These are phyloP conservation scores for Tortrix viridana DNA, from an alignment of 2,888 invertebrate genomes.

Conservation along the genomic window DNA sequence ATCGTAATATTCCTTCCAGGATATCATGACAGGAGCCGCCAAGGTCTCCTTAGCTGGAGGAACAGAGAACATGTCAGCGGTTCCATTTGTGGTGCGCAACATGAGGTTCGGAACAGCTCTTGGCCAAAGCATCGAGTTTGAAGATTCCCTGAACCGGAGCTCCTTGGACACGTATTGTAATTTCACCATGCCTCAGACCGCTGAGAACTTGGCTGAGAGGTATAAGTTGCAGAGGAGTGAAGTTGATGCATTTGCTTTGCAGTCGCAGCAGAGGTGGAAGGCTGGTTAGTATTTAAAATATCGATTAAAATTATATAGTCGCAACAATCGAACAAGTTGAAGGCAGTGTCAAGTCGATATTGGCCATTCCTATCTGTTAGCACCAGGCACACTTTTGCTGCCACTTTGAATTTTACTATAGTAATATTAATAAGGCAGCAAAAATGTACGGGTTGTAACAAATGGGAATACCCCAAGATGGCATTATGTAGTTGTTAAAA, in stretches of 20 bases:
- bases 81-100: conserved; percentile 93
- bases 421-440: too few species aligned
- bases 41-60: conserved; percentile 95
- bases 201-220: conserved; percentile 94
- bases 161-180: conserved; percentile 94
- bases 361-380: too few species aligned
- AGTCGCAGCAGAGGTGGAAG: conserved; percentile 95
- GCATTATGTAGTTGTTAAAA: too few species aligned
- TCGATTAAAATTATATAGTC: too few species aligned
- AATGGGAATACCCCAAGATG: too few species aligned
- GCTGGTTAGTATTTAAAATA: conserved; percentile 81
- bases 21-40: conserved; percentile 92
- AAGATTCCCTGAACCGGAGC: conserved; percentile 89
- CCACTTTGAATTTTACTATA: too few species aligned
- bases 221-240: conserved; percentile 91
- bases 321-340: too few species aligned
- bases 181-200: conserved; percentile 97
- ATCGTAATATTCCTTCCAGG: conserved; percentile 79
- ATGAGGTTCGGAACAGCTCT: conserved; percentile 93
- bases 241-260: conserved; percentile 92
- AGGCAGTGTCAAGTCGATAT: too few species aligned
- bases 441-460: too few species aligned
- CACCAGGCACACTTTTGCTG: too few species aligned
- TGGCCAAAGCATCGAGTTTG: conserved; percentile 90
- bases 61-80: conserved; percentile 96